A percentile compares a stretch with the other conserved stretches of the same genome.
Conservation (phyloP, 2,888 invertebrate species). For the Lasioglossum lativentre region DNA sequence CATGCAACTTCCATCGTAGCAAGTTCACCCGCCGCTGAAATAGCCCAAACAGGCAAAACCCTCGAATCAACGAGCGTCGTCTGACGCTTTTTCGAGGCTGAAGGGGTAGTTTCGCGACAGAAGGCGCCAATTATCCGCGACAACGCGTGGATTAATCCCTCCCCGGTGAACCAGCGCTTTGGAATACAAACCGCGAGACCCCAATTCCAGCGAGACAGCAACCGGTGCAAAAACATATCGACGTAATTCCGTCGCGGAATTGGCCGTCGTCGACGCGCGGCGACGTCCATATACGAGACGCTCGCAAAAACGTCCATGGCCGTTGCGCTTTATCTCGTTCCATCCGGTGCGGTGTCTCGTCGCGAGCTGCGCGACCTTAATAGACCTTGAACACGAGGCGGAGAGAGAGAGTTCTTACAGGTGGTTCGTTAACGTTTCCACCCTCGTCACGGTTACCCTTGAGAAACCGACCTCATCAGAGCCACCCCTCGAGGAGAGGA, state of each 20-base stretch:
- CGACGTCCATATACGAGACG: neutral
- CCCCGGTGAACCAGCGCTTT: neutral
- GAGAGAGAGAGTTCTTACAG: slow-evolving; percentile 56
- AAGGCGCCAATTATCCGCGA: neutral
- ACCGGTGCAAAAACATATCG: neutral
- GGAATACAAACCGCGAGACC: neutral
- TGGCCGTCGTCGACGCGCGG: neutral
- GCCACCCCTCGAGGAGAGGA: slow-evolving; percentile 29
- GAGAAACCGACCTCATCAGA: slow-evolving; percentile 45
- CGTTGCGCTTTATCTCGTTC: slow-evolving; percentile 11
- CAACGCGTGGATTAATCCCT: neutral
- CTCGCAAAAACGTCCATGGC: slow-evolving; percentile 1
- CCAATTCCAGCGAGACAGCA: neutral
- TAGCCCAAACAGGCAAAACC: neutral
- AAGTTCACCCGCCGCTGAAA: neutral
- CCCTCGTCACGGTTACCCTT: slow-evolving; percentile 55
- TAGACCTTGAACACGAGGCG: slow-evolving; percentile 53
- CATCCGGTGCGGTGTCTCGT: neutral
- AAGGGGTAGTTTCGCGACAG: neutral
- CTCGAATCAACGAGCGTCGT: neutral
- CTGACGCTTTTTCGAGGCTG: neutral
- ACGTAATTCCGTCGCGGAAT: slow-evolving; percentile 6
- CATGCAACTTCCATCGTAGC: no score
- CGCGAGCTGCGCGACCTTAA: slow-evolving; percentile 44
- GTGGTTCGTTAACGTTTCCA: slow-evolving; percentile 63